Conservation (phyloP, 2,888 invertebrate genomes). For the Drosophila seclusa region DNA sequence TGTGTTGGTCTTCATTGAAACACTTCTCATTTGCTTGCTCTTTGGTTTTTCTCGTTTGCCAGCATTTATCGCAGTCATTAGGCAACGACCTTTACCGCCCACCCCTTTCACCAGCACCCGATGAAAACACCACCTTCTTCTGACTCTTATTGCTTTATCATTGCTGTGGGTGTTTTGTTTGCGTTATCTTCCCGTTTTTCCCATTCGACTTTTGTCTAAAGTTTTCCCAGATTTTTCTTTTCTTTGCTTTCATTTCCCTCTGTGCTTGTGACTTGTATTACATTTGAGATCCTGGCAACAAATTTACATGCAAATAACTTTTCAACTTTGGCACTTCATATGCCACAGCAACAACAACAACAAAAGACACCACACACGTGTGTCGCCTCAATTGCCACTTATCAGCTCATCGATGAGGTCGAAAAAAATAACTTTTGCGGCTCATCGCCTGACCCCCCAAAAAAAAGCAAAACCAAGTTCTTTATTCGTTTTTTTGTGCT, state of each 20-base stretch:
- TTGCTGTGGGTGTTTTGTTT: slow-evolving; percentile 41
- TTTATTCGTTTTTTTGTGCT: slow-evolving; percentile 31
- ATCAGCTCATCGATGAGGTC: slow-evolving; percentile 78
- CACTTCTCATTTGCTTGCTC: slow-evolving; percentile 53
- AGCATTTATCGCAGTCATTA: slow-evolving; percentile 53
- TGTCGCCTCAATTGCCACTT: slow-evolving; percentile 74
- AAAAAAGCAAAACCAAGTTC: slow-evolving; percentile 30
- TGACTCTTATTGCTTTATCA: slow-evolving; percentile 52
- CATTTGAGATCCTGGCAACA: slow-evolving; percentile 74
- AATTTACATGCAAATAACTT: slow-evolving; percentile 81
- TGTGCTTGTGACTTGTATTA: slow-evolving; percentile 62
- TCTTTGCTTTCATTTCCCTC: slow-evolving; percentile 39
- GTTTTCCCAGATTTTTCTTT: slow-evolving; percentile 45
- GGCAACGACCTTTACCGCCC: slow-evolving; percentile 14
- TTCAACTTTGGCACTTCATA: slow-evolving; percentile 73
- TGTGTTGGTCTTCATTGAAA: slow-evolving; percentile 60
- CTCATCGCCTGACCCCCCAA: slow-evolving; percentile 8
- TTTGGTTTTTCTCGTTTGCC: slow-evolving; percentile 43
- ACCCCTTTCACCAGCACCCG: not conserved
- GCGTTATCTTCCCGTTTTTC: slow-evolving; percentile 23
- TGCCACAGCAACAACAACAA: slow-evolving; percentile 16
- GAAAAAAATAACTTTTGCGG: slow-evolving; percentile 53
- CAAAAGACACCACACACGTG: slow-evolving; percentile 31
- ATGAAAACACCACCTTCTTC: not conserved
- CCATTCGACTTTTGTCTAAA: slow-evolving; percentile 69